phyloP scores from a whole-genome alignment of 1,140 invertebrate species.

The Latrodectus geometricus region DNA sequence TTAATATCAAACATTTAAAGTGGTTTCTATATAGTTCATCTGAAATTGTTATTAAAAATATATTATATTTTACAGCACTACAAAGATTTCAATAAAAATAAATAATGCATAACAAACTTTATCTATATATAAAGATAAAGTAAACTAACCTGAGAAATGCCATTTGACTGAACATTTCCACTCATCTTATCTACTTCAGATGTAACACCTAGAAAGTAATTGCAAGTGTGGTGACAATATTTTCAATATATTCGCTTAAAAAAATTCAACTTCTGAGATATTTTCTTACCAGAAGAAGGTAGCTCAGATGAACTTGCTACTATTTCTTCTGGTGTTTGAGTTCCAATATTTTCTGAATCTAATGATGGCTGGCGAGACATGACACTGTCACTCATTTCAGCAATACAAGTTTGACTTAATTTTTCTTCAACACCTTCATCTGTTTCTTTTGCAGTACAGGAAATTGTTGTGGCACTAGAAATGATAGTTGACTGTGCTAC shows the following conservation, averaged over 20 bases:
- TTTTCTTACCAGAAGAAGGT: too few species aligned
- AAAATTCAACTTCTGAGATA: background rate
- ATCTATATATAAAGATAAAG: too few species aligned
- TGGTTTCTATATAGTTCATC: too few species aligned
- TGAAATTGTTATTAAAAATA: too few species aligned
- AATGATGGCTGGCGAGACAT: conserved; percentile 37
- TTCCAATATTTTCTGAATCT: conserved; percentile 12
- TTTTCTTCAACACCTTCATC: background rate
- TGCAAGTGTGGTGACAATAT: background rate
- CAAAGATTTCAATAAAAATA: too few species aligned
- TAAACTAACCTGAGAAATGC: background rate
- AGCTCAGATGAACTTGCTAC: too few species aligned
- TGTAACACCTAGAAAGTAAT: background rate
- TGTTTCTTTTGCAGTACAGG: background rate
- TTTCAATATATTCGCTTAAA: background rate
- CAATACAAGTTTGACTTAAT: background rate
- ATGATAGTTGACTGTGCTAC: too few species aligned
- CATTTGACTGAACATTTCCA: background rate
- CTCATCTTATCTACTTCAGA: background rate
- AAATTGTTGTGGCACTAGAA: background rate
- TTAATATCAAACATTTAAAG: too few species aligned
- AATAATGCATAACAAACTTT: too few species aligned
- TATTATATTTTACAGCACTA: too few species aligned
- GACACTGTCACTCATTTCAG: background rate
- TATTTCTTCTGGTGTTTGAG: conserved; percentile 17